Evolutionary conservation across 1,140 invertebrate species (phyloP).

Genomic region (Periplaneta americana): DNA sequence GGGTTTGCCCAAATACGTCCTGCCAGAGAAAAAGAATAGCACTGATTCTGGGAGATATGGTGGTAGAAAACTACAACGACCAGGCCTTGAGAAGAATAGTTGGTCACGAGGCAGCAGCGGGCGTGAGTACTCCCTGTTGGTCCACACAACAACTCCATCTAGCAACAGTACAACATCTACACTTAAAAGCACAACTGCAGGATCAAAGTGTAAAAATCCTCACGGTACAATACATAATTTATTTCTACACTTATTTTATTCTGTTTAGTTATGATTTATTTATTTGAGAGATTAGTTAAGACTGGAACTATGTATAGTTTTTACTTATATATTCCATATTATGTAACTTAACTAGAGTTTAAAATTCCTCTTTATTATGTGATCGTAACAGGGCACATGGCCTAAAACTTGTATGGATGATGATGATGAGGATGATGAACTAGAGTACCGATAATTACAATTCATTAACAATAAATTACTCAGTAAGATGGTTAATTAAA

Average conservation of each 20-base stretch:
- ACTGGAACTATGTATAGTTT: too few species aligned
- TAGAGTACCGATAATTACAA: too few species aligned
- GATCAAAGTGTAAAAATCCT: background rate
- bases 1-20: slow-evolving; percentile 68
- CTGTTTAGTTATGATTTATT: background rate
- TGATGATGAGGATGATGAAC: too few species aligned
- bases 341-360: too few species aligned
- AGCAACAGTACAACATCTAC: background rate
- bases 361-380: too few species aligned
- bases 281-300: too few species aligned
- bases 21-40: slow-evolving; percentile 50
- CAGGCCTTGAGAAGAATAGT: slow-evolving; percentile 16
- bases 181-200: background rate
- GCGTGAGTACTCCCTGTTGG: background rate
- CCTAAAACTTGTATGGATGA: too few species aligned
- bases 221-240: too few species aligned
- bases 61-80: slow-evolving; percentile 10
- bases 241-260: background rate
- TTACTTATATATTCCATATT: too few species aligned
- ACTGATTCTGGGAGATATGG: slow-evolving; percentile 17
- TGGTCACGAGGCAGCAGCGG: slow-evolving; percentile 14
- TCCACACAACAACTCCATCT: background rate
- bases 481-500: too few species aligned
- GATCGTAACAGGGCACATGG: too few species aligned
- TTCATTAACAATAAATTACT: too few species aligned